Evolutionary conservation across 2,888 invertebrate species (phyloP), one percentile per base, ranked within the genome.

Genomic region (Erebia ligea): DNA sequence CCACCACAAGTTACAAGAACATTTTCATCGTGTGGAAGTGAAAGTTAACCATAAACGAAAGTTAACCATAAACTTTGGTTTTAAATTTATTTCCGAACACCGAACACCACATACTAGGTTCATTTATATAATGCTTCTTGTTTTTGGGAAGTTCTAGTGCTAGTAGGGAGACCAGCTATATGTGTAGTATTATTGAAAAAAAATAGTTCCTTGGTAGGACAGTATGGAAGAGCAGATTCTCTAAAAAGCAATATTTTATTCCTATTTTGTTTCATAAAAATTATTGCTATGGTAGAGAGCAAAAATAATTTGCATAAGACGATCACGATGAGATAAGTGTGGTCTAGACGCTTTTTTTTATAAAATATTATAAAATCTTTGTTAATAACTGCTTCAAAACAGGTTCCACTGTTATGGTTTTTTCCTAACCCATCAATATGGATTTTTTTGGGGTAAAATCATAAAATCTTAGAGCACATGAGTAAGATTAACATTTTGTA

Each of bases 31-130:
- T 52, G 59, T 40, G 63, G 19, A 62, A 59, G 58, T 58, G 62
- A 69, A 69, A 67, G 69, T 69, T 45, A 64, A 67, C 58, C 58
- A 63, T 69, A 71, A 68, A 19, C 64, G 62, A 69, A 69, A 67
- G 69, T 69, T 45, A 64, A 67, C 58, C 58, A 63, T 69, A 71
- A 68, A 19, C 64, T 45, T 52, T 17, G 19, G 63, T 56, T 71
- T 68, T 57, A 58, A 50, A 67, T 71, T 57, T 56, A 63, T 56
- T 13, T 54, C 62, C 45, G 56, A 62, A 64, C n/a, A 54, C 62
- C 67, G 63, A 57, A 56, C 13, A 56, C 13, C 11, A 56, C 13
- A 57, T 56, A 34, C 48, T 48, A 19, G 48, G 50, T 34, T 64
- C n/a, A 34, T 25, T 21, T 48, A 17, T 34, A 34, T 6, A 34